Evolutionary conservation across 2,888 invertebrate species (phyloP).

Genomic region (Drosophila eohydei): DNA sequence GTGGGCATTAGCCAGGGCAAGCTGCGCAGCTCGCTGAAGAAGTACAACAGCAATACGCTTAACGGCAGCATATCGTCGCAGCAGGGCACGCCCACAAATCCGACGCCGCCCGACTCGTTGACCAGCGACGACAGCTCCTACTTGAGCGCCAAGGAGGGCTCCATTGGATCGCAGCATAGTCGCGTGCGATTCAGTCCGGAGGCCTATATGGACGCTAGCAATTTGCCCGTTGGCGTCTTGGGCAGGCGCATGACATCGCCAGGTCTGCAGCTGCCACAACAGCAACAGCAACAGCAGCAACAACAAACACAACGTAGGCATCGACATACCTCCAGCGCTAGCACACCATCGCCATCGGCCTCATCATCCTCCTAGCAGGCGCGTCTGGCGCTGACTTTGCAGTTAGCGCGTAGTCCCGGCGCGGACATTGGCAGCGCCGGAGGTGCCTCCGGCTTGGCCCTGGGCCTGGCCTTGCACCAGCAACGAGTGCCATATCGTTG

Average conservation of each 20-base stretch:
- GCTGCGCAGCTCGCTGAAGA: constrained; percentile 91
- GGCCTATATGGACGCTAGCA: constrained; percentile 87
- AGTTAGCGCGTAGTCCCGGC: constrained; percentile 82
- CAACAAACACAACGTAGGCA: constrained; percentile 39
- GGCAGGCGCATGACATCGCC: constrained; percentile 62
- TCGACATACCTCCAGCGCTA: constrained; percentile 60
- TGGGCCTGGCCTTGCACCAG: constrained; percentile 60
- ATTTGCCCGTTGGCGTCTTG: constrained; percentile 34
- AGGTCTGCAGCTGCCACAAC: constrained; percentile 21
- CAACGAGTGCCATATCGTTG: constrained; percentile 82
- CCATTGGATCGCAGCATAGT: constrained; percentile 89
- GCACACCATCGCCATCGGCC: constrained; percentile 74
- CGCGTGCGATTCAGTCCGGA: constrained; percentile 92
- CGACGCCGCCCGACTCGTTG: constrained; percentile 93
- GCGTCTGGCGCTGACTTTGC: constrained; percentile 75
- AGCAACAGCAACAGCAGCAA: constrained; percentile 25
- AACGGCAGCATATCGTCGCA: constrained; percentile 78
- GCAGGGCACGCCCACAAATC: constrained; percentile 90
- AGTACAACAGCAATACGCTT: constrained; percentile 86
- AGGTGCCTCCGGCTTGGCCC: constrained; percentile 29
- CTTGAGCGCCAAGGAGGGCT: constrained; percentile 92
- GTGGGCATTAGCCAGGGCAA: constrained; percentile 84
- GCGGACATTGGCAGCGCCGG: constrained; percentile 67
- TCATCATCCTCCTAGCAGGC: constrained; percentile 84
- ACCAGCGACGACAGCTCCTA: constrained; percentile 95